Evolutionary conservation across 1,140 invertebrate genomes (phyloP), one percentile per base, ranked within the genome.

Genomic region (Littorina saxatilis): DNA sequence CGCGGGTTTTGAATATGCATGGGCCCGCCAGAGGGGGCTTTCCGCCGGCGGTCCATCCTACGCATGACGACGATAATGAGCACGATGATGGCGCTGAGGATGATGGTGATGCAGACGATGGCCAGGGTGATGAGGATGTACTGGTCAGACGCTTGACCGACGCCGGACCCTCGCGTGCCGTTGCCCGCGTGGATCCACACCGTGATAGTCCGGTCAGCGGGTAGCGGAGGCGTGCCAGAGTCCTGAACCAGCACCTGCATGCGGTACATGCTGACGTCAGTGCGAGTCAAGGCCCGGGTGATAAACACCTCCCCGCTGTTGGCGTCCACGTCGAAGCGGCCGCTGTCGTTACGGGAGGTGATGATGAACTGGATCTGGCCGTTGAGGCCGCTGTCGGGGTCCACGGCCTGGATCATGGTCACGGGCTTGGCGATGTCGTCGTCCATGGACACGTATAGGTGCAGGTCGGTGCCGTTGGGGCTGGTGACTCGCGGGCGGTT

Each of bases 391-490:
- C 81, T 75, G 63, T 89, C 88, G 20, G 37, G 58, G 52, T 89
- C 88, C 7, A 29, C 40, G 5, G 85, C 87, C 9, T 58, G 81
- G 50, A 63, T 70, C 35, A 79, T 78, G 13, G 76, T 39, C 11
- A 84, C 15, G 7, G 73, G 77, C 27, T 72, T 52, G 13, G 82
- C 77, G 37, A 75, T 75, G 37, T 83, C 77, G 61, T 75, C 73
- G 63, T 79, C 80, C 27, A 81, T 82, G 43, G 58, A 61, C 2
- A 79, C 78, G 37, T 35, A 75, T 32, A 82, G 47, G 13, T 66
- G 52, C 9, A 77, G 55, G 39, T 82, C 70, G 2, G 84, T 73
- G n/a, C 63, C 70, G 74, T 90, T 89, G n/a, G 98, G 89, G 80
- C 86, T 86, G 3, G 82, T 80, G 29, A 88, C 86, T 7, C 73